phyloP scores from a whole-genome alignment of 2,888 invertebrate species.

The Callyntrura sp. region DNA sequence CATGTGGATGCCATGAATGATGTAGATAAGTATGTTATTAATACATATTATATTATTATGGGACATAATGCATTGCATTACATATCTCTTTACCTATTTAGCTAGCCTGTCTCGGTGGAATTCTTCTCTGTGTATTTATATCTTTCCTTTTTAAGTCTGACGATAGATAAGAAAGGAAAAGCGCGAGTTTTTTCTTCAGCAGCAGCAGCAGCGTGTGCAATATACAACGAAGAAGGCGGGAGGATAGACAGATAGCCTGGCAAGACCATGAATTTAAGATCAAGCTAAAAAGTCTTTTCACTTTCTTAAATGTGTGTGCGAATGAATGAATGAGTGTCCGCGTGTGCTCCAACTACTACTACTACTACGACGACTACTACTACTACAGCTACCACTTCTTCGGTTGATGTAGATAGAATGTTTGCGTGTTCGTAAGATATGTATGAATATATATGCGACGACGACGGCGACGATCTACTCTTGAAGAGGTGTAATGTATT shows the following conservation, averaged over 20 bases:
- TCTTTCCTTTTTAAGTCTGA: conserved; percentile 65
- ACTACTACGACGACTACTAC: conserved; percentile 4
- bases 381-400: neutral
- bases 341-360: conserved; percentile 40
- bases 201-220: neutral
- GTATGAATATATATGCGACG: conserved; percentile 43
- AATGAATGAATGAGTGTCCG: conserved; percentile 74
- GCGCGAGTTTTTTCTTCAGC: conserved; percentile 51
- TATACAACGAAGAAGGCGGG: conserved; percentile 35
- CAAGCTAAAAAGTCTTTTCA: conserved; percentile 63
- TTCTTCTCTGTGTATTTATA: conserved; percentile 67
- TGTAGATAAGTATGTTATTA: conserved; percentile 50
- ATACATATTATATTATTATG: conserved; percentile 51
- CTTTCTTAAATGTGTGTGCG: conserved; percentile 57
- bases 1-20: conserved; percentile 34
- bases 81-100: conserved; percentile 55
- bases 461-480: conserved; percentile 28
- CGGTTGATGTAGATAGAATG: conserved; percentile 57
- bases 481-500: conserved; percentile 66
- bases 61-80: conserved; percentile 53
- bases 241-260: conserved; percentile 60
- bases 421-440: conserved; percentile 62
- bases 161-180: conserved; percentile 67
- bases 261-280: conserved; percentile 72
- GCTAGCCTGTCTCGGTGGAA: conserved; percentile 58